Conservation (phyloP, 2,113 vertebrate species). For the Copsychus sechellarum region DNA sequence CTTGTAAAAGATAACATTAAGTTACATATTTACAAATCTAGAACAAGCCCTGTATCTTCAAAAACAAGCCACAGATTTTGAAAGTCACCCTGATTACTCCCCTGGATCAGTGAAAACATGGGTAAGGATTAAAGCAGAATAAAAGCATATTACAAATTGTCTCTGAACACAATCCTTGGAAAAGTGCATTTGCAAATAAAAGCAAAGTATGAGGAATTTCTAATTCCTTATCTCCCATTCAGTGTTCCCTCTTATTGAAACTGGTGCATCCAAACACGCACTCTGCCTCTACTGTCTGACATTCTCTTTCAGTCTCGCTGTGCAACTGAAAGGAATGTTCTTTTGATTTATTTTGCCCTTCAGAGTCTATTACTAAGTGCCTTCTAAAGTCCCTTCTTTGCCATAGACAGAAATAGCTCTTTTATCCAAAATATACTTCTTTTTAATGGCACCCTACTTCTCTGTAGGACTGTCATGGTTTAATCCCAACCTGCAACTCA, state of each 20-base stretch:
- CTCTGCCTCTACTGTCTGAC: neutral
- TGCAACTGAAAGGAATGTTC: neutral
- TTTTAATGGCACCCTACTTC: neutral
- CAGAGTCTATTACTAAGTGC: neutral
- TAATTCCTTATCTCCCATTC: neutral
- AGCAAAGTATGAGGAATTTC: neutral
- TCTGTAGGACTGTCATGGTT: neutral
- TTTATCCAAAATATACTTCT: neutral
- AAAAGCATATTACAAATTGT: neutral
- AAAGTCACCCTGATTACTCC: neutral
- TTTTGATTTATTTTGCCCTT: constrained; percentile 34
- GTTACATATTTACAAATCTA: neutral
- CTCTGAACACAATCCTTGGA: neutral
- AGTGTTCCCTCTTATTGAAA: neutral
- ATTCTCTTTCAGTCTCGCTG: neutral
- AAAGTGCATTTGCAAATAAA: constrained; percentile 11
- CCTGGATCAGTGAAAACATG: neutral
- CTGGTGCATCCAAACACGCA: neutral
- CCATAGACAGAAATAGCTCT: neutral
- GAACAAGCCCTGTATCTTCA: neutral
- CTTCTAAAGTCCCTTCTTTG: neutral
- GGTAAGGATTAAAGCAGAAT: neutral
- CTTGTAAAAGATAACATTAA: neutral
- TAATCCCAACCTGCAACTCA: neutral
- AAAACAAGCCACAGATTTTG: neutral